phyloP scores from a whole-genome alignment of 2,797 vertebrate species.

The Gobio occitaniae region DNA sequence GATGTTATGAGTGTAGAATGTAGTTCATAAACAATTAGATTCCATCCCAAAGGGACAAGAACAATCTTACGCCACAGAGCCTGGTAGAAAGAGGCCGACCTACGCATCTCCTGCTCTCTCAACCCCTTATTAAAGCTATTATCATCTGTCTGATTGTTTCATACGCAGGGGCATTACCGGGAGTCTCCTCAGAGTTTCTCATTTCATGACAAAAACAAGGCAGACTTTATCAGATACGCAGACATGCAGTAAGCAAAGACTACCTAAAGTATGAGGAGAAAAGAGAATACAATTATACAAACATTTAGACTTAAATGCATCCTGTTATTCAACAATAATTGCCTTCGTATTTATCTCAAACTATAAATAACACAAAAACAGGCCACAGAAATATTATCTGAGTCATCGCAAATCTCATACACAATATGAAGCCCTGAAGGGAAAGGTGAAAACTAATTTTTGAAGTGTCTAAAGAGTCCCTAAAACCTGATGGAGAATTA shows the following conservation, averaged over 20 bases:
- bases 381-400: background rate
- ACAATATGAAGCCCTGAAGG: background rate
- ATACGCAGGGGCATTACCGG: conserved; percentile 16
- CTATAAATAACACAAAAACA: background rate
- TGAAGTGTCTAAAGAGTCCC: background rate
- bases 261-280: background rate
- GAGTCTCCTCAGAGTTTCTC: conserved; percentile 19
- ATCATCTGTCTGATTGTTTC: conserved; percentile 57
- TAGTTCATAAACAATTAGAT: conserved; percentile 62
- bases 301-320: background rate
- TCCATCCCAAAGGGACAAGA: conserved; percentile 49
- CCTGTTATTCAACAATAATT: background rate
- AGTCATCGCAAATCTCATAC: background rate
- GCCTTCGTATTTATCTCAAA: background rate
- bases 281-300: background rate
- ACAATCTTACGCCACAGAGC: conserved; percentile 49
- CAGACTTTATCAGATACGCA: conserved; percentile 25
- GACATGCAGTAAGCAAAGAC: conserved; percentile 3
- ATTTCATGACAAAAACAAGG: conserved; percentile 32
- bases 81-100: conserved; percentile 24
- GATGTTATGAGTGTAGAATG: conserved; percentile 58
- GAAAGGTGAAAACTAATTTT: background rate
- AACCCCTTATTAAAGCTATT: conserved; percentile 57
- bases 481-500: background rate
- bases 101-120: conserved; percentile 46